Conservation (phyloP, 2,797 vertebrate genomes). For the Tenualosa ilisha region DNA sequence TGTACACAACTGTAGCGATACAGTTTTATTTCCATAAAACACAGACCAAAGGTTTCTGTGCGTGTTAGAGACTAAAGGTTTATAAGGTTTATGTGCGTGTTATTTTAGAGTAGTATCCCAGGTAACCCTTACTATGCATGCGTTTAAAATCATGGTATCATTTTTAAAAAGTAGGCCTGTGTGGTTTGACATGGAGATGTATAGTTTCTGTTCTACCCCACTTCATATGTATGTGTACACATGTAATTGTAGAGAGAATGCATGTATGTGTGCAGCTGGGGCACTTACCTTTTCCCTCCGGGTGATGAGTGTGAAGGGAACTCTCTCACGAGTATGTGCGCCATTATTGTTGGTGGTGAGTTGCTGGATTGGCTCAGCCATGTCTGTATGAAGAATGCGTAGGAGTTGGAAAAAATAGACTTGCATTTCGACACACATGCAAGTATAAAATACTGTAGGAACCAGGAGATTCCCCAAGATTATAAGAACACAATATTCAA, state of each 20-base stretch:
- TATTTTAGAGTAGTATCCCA: not conserved
- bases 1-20: no score
- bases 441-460: not conserved
- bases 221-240: not conserved
- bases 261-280: not conserved
- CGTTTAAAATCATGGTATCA: no score
- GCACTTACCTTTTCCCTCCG: conserved; percentile 83
- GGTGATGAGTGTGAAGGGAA: conserved; percentile 79
- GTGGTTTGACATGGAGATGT: no score
- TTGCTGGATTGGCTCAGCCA: conserved; percentile 89
- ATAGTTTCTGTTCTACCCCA: not conserved
- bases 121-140: not conserved
- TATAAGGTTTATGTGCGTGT: no score
- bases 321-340: conserved; percentile 70
- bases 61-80: no score
- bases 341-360: conserved; percentile 80
- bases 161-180: no score
- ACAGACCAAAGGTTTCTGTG: no score
- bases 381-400: conserved; percentile 73
- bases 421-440: not conserved
- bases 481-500: not conserved
- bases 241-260: not conserved
- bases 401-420: not conserved
- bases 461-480: no score
- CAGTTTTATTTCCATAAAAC: no score